These are phyloP conservation scores for Tromatobia lineatoria DNA, from an alignment of 2,888 invertebrate species.

Conservation along the genomic window DNA sequence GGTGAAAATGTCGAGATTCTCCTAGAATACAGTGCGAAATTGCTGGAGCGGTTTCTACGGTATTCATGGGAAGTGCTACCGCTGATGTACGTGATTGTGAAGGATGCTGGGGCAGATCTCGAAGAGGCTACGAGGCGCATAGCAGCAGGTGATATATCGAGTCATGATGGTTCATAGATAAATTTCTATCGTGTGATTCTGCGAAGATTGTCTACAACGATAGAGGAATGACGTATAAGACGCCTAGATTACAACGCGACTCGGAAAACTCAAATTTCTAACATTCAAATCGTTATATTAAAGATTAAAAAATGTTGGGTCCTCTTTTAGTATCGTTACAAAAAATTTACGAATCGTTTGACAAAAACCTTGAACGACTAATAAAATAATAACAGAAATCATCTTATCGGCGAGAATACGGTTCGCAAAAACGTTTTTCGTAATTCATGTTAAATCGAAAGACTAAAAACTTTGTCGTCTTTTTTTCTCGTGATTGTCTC, in stretches of 20 bases:
- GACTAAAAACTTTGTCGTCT: background rate
- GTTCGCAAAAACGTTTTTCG: background rate
- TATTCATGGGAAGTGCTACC: constrained; percentile 94
- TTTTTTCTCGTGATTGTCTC: too few species aligned
- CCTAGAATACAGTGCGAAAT: constrained; percentile 91
- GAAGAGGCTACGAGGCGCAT: constrained; percentile 92
- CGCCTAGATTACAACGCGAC: background rate
- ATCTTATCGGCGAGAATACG: background rate
- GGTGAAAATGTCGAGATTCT: constrained; percentile 87
- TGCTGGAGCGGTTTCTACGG: constrained; percentile 87
- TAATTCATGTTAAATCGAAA: background rate
- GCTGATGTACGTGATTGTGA: constrained; percentile 92
- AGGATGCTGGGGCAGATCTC: constrained; percentile 91
- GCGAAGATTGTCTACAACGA: background rate
- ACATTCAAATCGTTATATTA: background rate
- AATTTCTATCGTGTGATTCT: background rate
- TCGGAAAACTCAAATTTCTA: background rate
- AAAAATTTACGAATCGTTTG: background rate
- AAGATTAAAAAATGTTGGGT: background rate
- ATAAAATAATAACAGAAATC: background rate
- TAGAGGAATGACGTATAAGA: background rate
- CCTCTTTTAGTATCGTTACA: background rate
- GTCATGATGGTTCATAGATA: background rate
- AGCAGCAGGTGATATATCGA: constrained; percentile 89
- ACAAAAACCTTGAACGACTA: background rate